Evolutionary conservation across 37 sponge, comb jelly and placozoan species (phyloP).

Genomic region (Mnemiopsis leidyi): DNA sequence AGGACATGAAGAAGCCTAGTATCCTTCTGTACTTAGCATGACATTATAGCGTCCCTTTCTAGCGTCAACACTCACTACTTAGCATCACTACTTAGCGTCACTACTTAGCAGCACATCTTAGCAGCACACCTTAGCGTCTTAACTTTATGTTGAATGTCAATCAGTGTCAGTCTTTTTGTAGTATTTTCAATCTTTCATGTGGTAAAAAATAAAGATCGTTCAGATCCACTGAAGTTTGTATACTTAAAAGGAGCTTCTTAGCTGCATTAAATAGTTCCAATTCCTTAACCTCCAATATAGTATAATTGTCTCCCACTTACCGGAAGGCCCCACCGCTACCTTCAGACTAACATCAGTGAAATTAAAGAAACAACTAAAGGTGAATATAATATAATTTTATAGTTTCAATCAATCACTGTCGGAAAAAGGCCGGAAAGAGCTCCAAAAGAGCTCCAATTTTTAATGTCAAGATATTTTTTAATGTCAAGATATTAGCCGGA

Average conservation of each 20-base stretch:
- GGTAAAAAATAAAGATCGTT: no score
- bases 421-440: no score
- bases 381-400: no score
- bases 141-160: no score
- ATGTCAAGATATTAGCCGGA: no score
- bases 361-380: conserved; percentile 79
- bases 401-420: no score
- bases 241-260: background rate
- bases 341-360: conserved; percentile 87
- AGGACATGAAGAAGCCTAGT: conserved; percentile 93
- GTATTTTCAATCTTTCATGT: no score
- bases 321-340: conserved; percentile 93
- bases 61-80: background rate
- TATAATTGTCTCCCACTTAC: conserved; percentile 83
- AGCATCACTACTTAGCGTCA: background rate
- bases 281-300: conserved; percentile 73
- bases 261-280: background rate
- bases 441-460: no score
- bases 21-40: conserved; percentile 66
- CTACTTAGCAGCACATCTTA: no score
- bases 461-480: no score
- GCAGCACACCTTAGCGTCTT: no score
- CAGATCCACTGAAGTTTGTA: background rate
- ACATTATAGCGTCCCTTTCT: background rate
- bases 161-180: no score